Evolutionary conservation across 2,113 vertebrate genomes (phyloP), one percentile per base, ranked within the genome.

Genomic region (Prolemur simus): DNA sequence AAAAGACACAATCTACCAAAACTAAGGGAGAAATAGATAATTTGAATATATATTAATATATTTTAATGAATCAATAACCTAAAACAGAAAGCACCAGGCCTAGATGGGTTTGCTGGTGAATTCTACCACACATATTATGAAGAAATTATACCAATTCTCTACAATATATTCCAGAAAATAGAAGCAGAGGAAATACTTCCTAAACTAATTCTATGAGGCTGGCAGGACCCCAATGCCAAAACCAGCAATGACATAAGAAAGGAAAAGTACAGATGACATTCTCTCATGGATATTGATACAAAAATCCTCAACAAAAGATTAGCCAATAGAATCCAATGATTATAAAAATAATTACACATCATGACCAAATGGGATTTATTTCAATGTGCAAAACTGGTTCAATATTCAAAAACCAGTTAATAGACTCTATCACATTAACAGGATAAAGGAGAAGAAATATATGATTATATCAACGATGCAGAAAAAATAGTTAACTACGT

Each of bases 251-350:
- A n/a, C 63, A 60, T 12, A 63, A 68, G 56, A 83, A 69, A 94
- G n/a, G 45, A 42, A 91, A 95, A 80, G 20, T 86, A 63, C 15
- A 95, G 52, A 87, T n/a, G 81, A 91, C 39, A 42, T 52, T 91
- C 32, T 68, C 64, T 78, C 32, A 42, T 71, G 56, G 87, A 84
- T 37, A 85, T 12, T 34, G 23, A 63, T 80, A 66, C 3, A n/a
- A 49, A 94, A 60, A 66, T 60, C 49, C 54, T 54, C 54, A 54
- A 20, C 54, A 54, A 54, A 54, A 54, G 18, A 54, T 54, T 54
- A 20, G 54, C 54, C 20, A 54, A 54, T 54, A 54, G 54, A 54
- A 54, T 54, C 54, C 54, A 54, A 54, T 54, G 54, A 20, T 54
- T 54, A 54, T 54, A 18, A 54, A 54, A 54, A 54, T 52, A 20